Evolutionary conservation across 2,113 vertebrate species (phyloP).

Genomic region (Pteronura brasiliensis): DNA sequence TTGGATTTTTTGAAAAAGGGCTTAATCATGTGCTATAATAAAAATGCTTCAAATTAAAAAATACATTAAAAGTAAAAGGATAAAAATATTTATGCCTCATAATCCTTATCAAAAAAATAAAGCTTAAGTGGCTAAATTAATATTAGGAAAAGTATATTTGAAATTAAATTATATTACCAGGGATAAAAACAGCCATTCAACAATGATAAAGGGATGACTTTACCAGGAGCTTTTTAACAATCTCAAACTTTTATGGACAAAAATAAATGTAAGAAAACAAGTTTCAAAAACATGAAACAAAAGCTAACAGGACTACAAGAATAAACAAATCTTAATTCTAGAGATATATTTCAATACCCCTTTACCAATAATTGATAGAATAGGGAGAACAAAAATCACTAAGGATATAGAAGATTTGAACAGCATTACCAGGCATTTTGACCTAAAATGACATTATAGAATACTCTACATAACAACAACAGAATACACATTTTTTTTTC

Average conservation of each 20-base stretch:
- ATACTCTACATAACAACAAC: neutral
- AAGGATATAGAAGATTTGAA: neutral
- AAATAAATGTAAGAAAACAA: neutral
- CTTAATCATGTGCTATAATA: neutral
- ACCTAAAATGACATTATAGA: neutral
- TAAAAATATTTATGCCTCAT: neutral
- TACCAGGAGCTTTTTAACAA: neutral
- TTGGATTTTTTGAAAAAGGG: neutral
- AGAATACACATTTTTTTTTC: neutral
- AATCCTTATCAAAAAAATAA: neutral
- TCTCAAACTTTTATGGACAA: neutral
- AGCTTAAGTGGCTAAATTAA: neutral
- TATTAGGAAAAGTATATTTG: neutral
- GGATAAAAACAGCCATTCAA: neutral
- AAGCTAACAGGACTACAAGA: neutral
- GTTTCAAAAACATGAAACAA: neutral
- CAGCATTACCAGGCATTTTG: neutral
- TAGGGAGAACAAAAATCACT: neutral
- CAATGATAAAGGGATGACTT: neutral
- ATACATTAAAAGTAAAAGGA: neutral
- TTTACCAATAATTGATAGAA: neutral
- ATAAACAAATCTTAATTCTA: neutral
- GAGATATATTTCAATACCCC: neutral
- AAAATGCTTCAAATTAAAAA: neutral
- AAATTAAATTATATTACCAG: neutral